Conservation (phyloP, 2,113 vertebrate genomes). For the Malurus melanocephalus region DNA sequence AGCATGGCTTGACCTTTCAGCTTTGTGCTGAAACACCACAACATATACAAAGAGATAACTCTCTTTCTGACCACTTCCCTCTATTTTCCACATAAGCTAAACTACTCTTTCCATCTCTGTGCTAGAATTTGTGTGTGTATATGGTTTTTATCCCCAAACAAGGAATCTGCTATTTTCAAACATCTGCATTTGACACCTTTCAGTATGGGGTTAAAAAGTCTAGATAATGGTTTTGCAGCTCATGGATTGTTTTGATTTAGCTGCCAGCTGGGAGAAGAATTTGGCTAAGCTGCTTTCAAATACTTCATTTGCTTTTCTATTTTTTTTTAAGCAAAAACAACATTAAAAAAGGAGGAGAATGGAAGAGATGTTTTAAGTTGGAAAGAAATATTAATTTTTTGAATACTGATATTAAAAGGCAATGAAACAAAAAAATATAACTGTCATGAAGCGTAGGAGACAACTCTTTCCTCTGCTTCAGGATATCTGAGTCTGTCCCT, state of each 20-base stretch:
- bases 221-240: neutral
- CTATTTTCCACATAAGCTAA: neutral
- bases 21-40: no score
- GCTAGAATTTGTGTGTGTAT: neutral
- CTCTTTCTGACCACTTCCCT: neutral
- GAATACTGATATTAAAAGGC: neutral
- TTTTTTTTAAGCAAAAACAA: neutral
- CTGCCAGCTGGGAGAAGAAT: neutral
- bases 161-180: neutral
- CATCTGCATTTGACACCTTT: neutral
- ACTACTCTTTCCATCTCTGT: neutral
- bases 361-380: neutral
- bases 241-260: neutral
- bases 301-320: neutral
- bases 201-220: neutral
- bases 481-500: neutral
- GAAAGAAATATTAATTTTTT: neutral
- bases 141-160: neutral
- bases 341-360: neutral
- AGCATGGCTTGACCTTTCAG: neutral
- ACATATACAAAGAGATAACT: neutral
- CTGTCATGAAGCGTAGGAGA: neutral
- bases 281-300: neutral
- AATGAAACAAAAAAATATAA: neutral
- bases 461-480: neutral